Percentiles rank a stretch among this genome's conserved stretches.
These are phyloP conservation scores for Sycophila sp. DNA, from an alignment of 1,140 invertebrate genomes.

Conservation along the genomic window DNA sequence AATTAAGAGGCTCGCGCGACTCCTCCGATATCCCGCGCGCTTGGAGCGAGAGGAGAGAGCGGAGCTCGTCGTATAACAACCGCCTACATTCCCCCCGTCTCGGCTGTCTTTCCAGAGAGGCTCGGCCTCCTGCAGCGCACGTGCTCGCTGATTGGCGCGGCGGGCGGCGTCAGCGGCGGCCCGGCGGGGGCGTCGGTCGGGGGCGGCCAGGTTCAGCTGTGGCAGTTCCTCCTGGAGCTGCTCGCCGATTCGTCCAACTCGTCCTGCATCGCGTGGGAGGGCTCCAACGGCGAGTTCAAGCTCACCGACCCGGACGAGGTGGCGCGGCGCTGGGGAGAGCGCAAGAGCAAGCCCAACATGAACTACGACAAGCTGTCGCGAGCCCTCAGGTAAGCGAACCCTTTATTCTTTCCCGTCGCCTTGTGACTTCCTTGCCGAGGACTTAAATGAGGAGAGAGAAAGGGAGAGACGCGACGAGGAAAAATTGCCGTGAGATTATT, in stretches of 20 bases:
- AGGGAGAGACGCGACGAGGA: too few species aligned
- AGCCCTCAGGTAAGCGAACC: constrained; percentile 84
- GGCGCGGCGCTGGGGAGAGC: constrained; percentile 95
- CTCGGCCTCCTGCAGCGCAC: constrained; percentile 61
- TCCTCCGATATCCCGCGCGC: too few species aligned
- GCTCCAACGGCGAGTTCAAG: constrained; percentile 96
- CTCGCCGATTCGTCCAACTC: constrained; percentile 93
- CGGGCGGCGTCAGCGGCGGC: constrained; percentile 60
- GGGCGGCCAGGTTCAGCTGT: constrained; percentile 95
- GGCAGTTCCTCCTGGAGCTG: constrained; percentile 98
- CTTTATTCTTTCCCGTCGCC: too few species aligned
- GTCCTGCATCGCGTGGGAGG: constrained; percentile 95
- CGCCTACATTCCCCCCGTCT: constrained; percentile 10
- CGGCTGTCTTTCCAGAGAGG: constrained; percentile 51
- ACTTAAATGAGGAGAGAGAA: too few species aligned
- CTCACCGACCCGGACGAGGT: constrained; percentile 98
- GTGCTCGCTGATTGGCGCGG: constrained; percentile 62
- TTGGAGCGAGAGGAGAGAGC: neutral
- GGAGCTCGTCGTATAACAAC: neutral
- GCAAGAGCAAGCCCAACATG: constrained; percentile 99
- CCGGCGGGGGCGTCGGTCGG: constrained; percentile 66
- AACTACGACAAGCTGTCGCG: constrained; percentile 98
- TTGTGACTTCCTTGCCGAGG: too few species aligned
- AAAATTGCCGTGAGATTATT: too few species aligned
- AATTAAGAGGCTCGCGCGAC: too few species aligned